Evolutionary conservation across 2,113 vertebrate species (phyloP), one percentile per base, ranked within the genome.

Genomic region (Columba janthina): DNA sequence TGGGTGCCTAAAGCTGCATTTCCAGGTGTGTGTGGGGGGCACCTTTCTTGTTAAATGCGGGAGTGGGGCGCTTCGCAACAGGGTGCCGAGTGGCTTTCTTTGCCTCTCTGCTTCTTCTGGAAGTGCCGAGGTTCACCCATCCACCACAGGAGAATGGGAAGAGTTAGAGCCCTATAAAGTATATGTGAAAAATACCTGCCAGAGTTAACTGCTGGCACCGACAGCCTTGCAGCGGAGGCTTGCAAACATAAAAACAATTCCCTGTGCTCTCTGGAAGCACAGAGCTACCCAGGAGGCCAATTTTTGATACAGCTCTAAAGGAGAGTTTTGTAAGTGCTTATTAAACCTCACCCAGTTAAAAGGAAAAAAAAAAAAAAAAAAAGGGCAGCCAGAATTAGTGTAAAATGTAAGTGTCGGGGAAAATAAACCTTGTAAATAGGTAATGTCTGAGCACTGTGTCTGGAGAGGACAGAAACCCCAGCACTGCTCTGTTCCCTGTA

Each of bases 291-390:
- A 94, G 86, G 92, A 95, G 94, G 79, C 85, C 79, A 77, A 32
- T 79, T 91, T 95, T 96, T 70, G 31, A 91, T 89, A 69, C 13
- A 46, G 60, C 44, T 88, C 75, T 75, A 83, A 89, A 85, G 75
- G 67, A 88, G 57, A 70, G 56, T 96, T 96, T 91, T 93, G 42
- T 85, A 83, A 85, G 79, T 80, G 78, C 71, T 95, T 94, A 83
- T 85, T 94, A 94, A 94, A 83, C 51, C 46, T 94, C 32, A 32
- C 62, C 85, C 56, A 44, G 38, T 51, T 89, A 36, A 78, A 48
- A n/a, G 73, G n/a, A n/a, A n/a, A 40, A 61, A 58, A 42, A 40
- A 54, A 31, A 14, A 16, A 40, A 61, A 58, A 42, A 40, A 54
- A 31, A 12, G 12, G 7, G 11, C 64, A 71, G 34, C n/a, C 67